These are phyloP conservation scores for Zelostemma sp. DNA, from an alignment of 1,140 invertebrate species.

Conservation along the genomic window DNA sequence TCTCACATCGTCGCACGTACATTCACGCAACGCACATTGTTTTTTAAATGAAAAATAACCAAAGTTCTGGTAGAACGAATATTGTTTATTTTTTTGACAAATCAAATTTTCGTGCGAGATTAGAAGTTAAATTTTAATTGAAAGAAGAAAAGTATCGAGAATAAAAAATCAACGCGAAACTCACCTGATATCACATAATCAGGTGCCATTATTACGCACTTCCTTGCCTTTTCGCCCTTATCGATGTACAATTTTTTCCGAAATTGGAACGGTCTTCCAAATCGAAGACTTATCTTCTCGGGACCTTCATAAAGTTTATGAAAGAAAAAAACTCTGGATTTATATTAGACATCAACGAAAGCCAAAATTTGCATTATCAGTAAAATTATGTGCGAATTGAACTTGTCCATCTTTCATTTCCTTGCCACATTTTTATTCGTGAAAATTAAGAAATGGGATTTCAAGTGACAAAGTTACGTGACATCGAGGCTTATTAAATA, in stretches of 20 bases:
- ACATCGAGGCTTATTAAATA: slow-evolving; percentile 36
- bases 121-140: neutral
- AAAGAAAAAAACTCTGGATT: slow-evolving; percentile 8
- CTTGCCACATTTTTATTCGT: slow-evolving; percentile 21
- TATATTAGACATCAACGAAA: neutral
- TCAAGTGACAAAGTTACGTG: slow-evolving; percentile 37
- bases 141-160: neutral
- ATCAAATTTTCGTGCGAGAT: neutral
- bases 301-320: slow-evolving; percentile 21
- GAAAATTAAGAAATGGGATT: slow-evolving; percentile 21
- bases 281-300: slow-evolving; percentile 22
- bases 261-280: neutral
- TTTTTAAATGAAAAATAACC: neutral
- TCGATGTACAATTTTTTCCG: slow-evolving; percentile 13
- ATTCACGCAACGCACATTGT: neutral
- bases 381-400: too few relatives aligned
- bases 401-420: too few relatives aligned
- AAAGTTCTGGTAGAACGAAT: neutral
- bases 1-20: neutral
- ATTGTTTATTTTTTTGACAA: neutral
- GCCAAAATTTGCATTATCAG: too few relatives aligned
- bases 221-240: slow-evolving; percentile 14
- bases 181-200: slow-evolving; percentile 59
- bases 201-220: slow-evolving; percentile 49
- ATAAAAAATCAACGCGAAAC: slow-evolving; percentile 22